Conservation (phyloP, 2,113 vertebrate species). For the Ceratotherium simum region DNA sequence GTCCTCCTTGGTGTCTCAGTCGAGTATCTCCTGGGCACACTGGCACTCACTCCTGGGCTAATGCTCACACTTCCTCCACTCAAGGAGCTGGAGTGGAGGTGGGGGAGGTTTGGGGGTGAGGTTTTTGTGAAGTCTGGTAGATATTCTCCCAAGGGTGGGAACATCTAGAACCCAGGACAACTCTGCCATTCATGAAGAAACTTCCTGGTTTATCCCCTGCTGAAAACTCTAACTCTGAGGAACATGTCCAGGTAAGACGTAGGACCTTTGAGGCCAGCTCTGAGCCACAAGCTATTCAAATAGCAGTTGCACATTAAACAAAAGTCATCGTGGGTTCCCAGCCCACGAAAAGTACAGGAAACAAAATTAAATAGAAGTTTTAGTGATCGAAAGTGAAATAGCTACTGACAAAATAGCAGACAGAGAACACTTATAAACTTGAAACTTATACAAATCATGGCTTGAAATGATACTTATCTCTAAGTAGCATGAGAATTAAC, state of each 20-base stretch:
- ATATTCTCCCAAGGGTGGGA: not conserved
- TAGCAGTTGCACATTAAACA: not conserved
- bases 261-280: not conserved
- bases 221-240: not conserved
- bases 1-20: not conserved
- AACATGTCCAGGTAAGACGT: not conserved
- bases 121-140: not conserved
- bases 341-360: not conserved
- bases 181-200: not conserved
- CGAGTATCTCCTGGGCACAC: not conserved
- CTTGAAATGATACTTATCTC: slow-evolving; percentile 61
- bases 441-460: slow-evolving; percentile 62
- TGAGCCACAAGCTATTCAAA: not conserved
- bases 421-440: slow-evolving; percentile 33
- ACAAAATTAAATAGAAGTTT: slow-evolving; percentile 61
- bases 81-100: not conserved
- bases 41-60: not conserved
- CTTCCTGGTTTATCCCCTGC: not conserved
- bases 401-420: not conserved
- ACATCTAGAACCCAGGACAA: not conserved
- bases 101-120: too few relatives aligned
- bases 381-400: slow-evolving; percentile 49
- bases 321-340: not conserved
- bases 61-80: not conserved
- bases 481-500: slow-evolving; percentile 70